Conservation (phyloP, 37 sponge, comb jelly and placozoan genomes). For the Eunapius fragilis region DNA sequence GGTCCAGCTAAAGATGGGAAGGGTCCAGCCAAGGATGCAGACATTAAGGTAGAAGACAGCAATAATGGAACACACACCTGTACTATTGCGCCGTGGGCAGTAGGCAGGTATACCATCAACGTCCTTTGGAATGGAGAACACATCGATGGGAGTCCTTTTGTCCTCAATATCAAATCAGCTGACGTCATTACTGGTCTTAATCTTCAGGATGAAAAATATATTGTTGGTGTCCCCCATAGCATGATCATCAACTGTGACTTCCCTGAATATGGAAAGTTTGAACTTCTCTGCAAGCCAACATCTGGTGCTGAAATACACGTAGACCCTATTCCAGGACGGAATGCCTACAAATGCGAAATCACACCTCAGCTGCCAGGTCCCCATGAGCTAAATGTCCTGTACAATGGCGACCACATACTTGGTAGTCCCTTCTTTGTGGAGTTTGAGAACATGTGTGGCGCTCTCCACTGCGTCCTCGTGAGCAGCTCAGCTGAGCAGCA, state of each 20-base stretch:
- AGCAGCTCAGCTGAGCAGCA: background rate
- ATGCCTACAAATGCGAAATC: slow-evolving; percentile 28
- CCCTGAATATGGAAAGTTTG: slow-evolving; percentile 33
- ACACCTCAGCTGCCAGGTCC: slow-evolving; percentile 20
- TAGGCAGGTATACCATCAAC: slow-evolving; percentile 51
- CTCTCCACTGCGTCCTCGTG: slow-evolving; percentile 13
- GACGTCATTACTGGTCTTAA: slow-evolving; percentile 30
- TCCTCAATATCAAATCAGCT: background rate
- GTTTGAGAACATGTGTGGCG: slow-evolving; percentile 24
- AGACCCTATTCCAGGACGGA: background rate
- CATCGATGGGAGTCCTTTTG: slow-evolving; percentile 73
- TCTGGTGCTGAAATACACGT: slow-evolving; percentile 25
- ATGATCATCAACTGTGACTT: slow-evolving; percentile 40
- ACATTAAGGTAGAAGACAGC: background rate
- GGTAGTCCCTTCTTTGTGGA: slow-evolving; percentile 55
- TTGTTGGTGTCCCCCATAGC: slow-evolving; percentile 1
- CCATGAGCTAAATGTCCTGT: slow-evolving; percentile 42
- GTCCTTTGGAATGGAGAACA: slow-evolving; percentile 50
- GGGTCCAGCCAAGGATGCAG: no score
- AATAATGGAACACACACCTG: background rate
- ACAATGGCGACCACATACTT: slow-evolving; percentile 44
- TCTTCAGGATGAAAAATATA: slow-evolving; percentile 10
- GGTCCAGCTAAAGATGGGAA: no score
- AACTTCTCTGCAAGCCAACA: slow-evolving; percentile 16
- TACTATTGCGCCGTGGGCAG: slow-evolving; percentile 12